Percentiles rank a stretch among this genome's conserved stretches.
These are phyloP conservation scores for Gulo gulo DNA, from an alignment of 2,113 vertebrate species.

Conservation along the genomic window DNA sequence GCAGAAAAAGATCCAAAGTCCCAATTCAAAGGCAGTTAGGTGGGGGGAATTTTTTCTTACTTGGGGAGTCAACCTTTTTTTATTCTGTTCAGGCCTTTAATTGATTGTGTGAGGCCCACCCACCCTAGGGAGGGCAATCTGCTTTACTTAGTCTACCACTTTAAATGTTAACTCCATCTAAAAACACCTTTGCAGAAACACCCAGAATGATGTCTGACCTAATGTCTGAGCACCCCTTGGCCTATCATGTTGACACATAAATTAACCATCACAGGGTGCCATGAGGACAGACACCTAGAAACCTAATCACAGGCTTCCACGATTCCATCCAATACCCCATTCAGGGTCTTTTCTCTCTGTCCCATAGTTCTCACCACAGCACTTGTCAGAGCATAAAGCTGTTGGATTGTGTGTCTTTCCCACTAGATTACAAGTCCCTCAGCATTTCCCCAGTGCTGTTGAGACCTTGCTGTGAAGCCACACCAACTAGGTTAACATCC, in stretches of 20 bases:
- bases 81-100: not conserved
- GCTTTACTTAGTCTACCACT: not conserved
- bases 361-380: not conserved
- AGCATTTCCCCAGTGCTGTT: not conserved
- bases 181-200: not conserved
- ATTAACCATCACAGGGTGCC: not conserved
- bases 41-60: not conserved
- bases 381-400: not conserved
- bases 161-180: not conserved
- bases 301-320: not conserved
- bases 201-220: not conserved
- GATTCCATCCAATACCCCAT: not conserved
- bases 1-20: not conserved
- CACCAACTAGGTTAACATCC: not conserved
- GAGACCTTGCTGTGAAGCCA: not conserved
- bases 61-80: not conserved
- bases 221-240: not conserved
- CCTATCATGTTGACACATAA: not conserved
- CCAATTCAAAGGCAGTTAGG: not conserved
- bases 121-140: not conserved
- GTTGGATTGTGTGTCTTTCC: not conserved
- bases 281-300: not conserved
- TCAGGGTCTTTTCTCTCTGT: not conserved
- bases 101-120: too few relatives aligned
- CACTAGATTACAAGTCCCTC: not conserved